Evolutionary conservation across 2,888 invertebrate genomes (phyloP).

Genomic region (Pediacus dermestoides): DNA sequence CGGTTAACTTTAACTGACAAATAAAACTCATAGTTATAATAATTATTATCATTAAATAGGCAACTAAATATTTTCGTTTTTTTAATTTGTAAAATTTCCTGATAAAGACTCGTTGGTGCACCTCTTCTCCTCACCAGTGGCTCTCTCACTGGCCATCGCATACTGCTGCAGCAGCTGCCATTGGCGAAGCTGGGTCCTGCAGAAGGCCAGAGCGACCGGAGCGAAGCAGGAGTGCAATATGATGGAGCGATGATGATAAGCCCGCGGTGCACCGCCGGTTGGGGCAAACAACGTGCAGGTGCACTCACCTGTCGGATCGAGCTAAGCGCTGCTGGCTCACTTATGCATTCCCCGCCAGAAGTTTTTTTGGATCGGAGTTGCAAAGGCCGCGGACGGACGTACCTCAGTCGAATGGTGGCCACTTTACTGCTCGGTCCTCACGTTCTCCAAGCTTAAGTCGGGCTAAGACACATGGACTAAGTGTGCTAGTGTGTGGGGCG

Average conservation of each 20-base stretch:
- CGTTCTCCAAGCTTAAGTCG: conserved; percentile 11
- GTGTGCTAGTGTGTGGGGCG: not conserved
- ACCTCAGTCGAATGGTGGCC: conserved; percentile 26
- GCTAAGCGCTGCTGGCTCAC: conserved; percentile 24
- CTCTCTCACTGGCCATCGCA: no score
- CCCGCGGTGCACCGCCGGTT: conserved; percentile 6
- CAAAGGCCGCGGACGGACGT: conserved; percentile 17
- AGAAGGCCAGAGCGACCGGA: not conserved
- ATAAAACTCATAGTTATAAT: no score
- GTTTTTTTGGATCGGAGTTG: conserved; percentile 24
- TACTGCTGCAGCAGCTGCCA: not conserved
- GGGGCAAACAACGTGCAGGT: conserved; percentile 23
- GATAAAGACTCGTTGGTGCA: no score
- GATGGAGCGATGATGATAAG: conserved; percentile 14
- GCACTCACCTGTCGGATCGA: conserved; percentile 31
- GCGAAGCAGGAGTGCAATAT: conserved; percentile 14
- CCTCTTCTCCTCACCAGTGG: no score
- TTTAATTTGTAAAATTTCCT: no score
- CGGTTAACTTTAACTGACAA: no score
- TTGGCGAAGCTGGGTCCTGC: not conserved
- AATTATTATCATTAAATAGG: no score
- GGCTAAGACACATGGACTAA: no score
- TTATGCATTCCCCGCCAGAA: conserved; percentile 35
- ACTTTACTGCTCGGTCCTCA: conserved; percentile 22
- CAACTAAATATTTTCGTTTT: no score